Percentiles rank a stretch among this genome's conserved stretches.
Evolutionary conservation across 2,797 vertebrate genomes (phyloP).

Genomic region (Allochrocebus solatus): DNA sequence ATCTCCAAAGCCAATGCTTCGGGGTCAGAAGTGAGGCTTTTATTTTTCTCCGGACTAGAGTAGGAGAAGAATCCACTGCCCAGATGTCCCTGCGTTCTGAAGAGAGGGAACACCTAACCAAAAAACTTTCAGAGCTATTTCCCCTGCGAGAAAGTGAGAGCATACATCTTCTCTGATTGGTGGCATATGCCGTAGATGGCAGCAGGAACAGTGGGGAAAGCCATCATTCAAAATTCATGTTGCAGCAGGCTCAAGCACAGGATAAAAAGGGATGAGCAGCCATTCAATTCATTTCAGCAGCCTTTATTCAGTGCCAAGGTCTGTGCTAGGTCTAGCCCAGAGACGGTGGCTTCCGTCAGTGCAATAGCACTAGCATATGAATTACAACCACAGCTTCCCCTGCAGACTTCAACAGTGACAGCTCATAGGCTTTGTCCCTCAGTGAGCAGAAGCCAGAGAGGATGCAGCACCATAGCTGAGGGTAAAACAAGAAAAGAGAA

Average conservation of each 20-base stretch:
- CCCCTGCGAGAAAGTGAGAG: not conserved
- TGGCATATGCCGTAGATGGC: not conserved
- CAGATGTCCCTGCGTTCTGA: not conserved
- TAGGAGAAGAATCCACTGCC: not conserved
- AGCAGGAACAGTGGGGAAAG: not conserved
- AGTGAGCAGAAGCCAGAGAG: not conserved
- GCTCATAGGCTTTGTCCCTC: not conserved
- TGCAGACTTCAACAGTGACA: not conserved
- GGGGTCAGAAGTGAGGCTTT: not conserved
- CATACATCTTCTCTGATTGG: not conserved
- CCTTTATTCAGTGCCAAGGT: not conserved
- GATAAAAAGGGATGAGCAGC: not conserved
- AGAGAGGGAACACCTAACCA: not conserved
- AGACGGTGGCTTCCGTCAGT: accelerated
- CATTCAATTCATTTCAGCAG: not conserved
- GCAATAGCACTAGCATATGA: not conserved
- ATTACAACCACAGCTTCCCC: not conserved
- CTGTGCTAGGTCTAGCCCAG: not conserved
- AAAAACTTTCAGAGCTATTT: not conserved
- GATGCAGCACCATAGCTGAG: not conserved
- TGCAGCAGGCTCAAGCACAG: too few relatives aligned
- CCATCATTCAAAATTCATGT: not conserved
- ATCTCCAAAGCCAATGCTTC: not conserved
- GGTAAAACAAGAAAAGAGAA: not conserved
- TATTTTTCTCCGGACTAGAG: not conserved